These are phyloP conservation scores for Muscicapa comitata DNA, from an alignment of 2,797 vertebrate species.

Conservation along the genomic window DNA sequence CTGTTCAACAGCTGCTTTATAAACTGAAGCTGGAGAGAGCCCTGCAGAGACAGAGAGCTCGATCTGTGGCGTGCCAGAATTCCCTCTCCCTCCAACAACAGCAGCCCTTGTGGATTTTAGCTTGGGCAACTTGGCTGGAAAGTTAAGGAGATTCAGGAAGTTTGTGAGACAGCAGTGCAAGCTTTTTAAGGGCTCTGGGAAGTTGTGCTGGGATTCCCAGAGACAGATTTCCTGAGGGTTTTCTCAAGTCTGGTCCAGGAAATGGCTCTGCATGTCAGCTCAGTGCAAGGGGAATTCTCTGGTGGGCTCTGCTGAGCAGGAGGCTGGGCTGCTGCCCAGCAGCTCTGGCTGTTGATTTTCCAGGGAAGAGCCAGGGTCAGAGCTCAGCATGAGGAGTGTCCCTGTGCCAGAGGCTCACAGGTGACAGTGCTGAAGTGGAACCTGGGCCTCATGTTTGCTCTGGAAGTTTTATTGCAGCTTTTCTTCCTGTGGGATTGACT, in stretches of 20 bases:
- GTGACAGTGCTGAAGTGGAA: not conserved
- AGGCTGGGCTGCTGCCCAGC: not conserved
- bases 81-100: not conserved
- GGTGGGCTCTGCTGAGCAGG: not conserved
- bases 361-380: not conserved
- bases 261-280: not conserved
- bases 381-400: not conserved
- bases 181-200: not conserved
- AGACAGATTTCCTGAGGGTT: not conserved
- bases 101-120: not conserved
- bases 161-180: not conserved
- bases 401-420: not conserved
- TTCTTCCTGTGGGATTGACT: not conserved
- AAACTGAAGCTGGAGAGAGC: not conserved
- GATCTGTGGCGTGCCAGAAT: rapidly evolving
- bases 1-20: not conserved
- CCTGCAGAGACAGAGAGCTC: not conserved
- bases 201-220: not conserved
- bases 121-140: not conserved
- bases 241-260: not conserved
- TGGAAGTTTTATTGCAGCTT: not conserved
- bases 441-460: not conserved
- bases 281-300: not conserved
- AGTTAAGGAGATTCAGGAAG: not conserved
- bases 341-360: not conserved